Evolutionary conservation across 2,888 invertebrate species (phyloP), one percentile per base, ranked within the genome.

Genomic region (Octonoba sinensis): DNA sequence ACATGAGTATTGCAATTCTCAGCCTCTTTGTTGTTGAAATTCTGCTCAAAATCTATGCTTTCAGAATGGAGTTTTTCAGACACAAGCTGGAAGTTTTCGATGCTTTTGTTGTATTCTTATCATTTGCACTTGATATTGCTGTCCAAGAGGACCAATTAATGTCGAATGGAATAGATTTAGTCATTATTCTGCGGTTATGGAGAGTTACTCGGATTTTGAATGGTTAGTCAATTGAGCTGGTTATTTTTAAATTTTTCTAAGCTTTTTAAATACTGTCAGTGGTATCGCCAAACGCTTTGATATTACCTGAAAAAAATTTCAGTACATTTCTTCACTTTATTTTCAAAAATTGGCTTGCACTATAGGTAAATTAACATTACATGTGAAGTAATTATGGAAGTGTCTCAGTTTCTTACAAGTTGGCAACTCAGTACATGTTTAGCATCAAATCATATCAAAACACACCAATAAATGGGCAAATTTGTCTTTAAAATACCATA

Each of bases 1-100:
- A 87, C 84, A 85, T 87, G 69, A 88, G 88, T 78, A 86, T 90
- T 64, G 84, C 85, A 46, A 87, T 89, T 64, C 85, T 89, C 11
- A 85, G 86, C 36, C 44, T 89, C 16, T 89, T 89, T 85, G 59
- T 89, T 22, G 73, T 89, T 18, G 89, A 89, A 83, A 87, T 88
- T 51, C 46, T 85, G 15, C 75, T 88, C 3, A 87, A 89, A 65
- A 65, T 89, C 1, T 88, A 87, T 85, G 88, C 88, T 8, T 86
- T 88, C 83, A 84, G 88, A 16, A 82, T 87, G 51, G 87, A 87
- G n/a, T 89, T 88, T 78, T 88, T 89, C 84, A 85, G 86, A 51
- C 87, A 88, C 78, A 89, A 89, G 79, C 81, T 88, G 85, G 89
- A 90, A 85, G 59, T 89, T 74, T 89, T 89, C 86, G 90, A 90